Base-by-base conservation (phyloP, 2,797 vertebrate genomes). In the Spinus olivaceus region DNA sequence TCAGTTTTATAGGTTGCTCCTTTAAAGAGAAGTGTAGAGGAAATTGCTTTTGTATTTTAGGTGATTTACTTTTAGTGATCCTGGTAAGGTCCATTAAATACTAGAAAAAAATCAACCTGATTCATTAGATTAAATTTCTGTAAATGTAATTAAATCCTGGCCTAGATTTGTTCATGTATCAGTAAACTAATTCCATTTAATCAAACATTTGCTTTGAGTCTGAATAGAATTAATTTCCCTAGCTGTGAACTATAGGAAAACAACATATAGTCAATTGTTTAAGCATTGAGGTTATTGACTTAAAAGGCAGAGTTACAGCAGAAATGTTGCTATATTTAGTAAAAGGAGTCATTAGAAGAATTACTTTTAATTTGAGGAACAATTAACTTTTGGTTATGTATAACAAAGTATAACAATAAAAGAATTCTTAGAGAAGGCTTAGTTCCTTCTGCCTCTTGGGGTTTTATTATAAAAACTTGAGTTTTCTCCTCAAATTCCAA, bases 111-210 rank as follows among this genome's bases (percentile, higher is more conserved):
- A 88, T 61, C 66, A 51, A 50, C 35, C 19, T 59, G 53, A 82
- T 94, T 53, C 32, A 73, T 90, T 57, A 72, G 69, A 91, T 94
- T 95, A 95, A 89, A 96, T 96, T 94, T 93, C 70, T 76, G 84
- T 88, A 95, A 90, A 94, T 77, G 33, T 93, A 97, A 97, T 96
- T 96, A 95, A 93, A 94, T 82, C 79, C 21, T 92, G 64, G 82
- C 39, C 61, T 94, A 88, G 33, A 42, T 96, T 95, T 95, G 70
- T 73, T 96, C 44, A 87, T 76, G 92, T 97, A 94, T 93, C 50
- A 89, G 79, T 86, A 96, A 96, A 92, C 73, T 95, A 95, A 97
- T 97, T 97, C 90, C 77, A 80, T 95, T 96, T 96, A 81, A 74
- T 92, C 92, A 91, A 93, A 73, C 63, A 93, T 94, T 97, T 95